Evolutionary conservation across 2,113 vertebrate genomes (phyloP).

Genomic region (Leucopsar rothschildi): DNA sequence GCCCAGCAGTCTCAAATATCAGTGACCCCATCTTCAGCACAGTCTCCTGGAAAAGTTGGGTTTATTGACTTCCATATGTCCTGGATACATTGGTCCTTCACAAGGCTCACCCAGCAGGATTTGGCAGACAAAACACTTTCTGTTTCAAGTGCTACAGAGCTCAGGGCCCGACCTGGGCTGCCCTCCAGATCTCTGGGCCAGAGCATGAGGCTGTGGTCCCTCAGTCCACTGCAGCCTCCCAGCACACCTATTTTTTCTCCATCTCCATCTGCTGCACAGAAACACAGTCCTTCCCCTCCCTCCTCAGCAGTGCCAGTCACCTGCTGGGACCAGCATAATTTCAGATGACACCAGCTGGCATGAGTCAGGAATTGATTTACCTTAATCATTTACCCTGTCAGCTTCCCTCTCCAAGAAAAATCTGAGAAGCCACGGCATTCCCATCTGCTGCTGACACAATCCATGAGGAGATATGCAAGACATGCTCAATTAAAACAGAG

Average conservation of each 20-base stretch:
- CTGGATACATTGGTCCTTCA: neutral
- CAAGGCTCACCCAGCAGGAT: neutral
- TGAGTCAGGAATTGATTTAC: neutral
- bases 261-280: neutral
- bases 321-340: neutral
- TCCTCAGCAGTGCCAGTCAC: neutral
- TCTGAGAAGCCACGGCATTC: neutral
- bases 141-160: neutral
- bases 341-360: neutral
- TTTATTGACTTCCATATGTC: neutral
- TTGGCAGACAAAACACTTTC: neutral
- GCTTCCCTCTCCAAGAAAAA: neutral
- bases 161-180: neutral
- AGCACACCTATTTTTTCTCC: neutral
- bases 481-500: fast-evolving
- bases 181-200: neutral
- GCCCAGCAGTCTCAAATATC: neutral
- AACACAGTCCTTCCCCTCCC: neutral
- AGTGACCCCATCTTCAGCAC: neutral
- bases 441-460: neutral
- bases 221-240: fast-evolving
- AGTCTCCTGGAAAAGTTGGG: neutral
- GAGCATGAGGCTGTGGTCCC: neutral
- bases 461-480: neutral
- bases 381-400: neutral